Evolutionary conservation across 2,888 invertebrate species (phyloP).

Genomic region (Catocala fraxini): DNA sequence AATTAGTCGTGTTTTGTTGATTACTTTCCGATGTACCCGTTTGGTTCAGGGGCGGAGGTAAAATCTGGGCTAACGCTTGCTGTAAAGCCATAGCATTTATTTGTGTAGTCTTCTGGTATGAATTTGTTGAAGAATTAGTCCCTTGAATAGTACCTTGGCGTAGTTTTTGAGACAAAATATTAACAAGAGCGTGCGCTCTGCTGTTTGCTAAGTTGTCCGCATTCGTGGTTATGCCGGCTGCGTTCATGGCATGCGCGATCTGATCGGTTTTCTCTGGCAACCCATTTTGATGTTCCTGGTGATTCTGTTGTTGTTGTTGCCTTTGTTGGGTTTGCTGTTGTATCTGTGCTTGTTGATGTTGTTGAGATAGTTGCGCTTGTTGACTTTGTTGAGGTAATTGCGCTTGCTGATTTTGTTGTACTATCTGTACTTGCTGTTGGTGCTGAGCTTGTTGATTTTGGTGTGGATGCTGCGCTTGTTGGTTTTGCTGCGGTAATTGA

Average conservation of each 20-base stretch:
- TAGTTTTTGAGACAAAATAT: constrained; percentile 85
- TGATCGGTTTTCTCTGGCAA: constrained; percentile 73
- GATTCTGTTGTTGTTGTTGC: constrained; percentile 15
- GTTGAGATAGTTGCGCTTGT: constrained; percentile 16
- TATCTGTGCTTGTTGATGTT: constrained; percentile 19
- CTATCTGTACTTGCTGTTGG: constrained; percentile 7
- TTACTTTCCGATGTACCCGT: constrained; percentile 64
- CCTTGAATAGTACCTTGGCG: constrained; percentile 62
- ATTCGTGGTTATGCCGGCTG: constrained; percentile 76
- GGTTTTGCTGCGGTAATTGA: not conserved
- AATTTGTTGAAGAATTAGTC: constrained; percentile 52
- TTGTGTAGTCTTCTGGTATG: constrained; percentile 71
- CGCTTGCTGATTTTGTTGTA: constrained; percentile 17
- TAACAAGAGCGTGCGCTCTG: constrained; percentile 78
- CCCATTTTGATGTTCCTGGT: constrained; percentile 58
- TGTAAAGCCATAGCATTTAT: constrained; percentile 81
- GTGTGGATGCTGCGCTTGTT: not conserved
- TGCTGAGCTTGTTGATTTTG: constrained; percentile 6
- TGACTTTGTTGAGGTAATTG: constrained; percentile 19
- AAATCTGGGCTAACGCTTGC: constrained; percentile 82
- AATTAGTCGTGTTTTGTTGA: constrained; percentile 57
- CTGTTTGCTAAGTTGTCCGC: constrained; percentile 58
- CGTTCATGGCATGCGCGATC: constrained; percentile 82
- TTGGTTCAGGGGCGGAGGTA: constrained; percentile 80
- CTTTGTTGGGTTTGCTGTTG: constrained; percentile 14